Percentiles rank a stretch among this genome's conserved stretches.
Evolutionary conservation across 2,113 vertebrate species (phyloP).

Genomic region (Pristiophorus japonicus): DNA sequence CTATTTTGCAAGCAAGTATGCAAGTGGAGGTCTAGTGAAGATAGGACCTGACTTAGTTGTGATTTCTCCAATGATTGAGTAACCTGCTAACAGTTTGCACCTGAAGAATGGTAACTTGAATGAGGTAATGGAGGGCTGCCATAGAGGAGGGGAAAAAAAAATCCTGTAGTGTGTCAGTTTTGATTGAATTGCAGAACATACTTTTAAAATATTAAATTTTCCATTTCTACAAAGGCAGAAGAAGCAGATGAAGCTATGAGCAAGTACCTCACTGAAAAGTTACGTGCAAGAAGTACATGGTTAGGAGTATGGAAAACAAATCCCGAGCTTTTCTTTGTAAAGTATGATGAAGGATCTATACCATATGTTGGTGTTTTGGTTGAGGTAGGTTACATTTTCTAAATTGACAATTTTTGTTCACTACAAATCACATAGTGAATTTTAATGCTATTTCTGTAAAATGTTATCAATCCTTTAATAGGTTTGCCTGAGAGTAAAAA

Average conservation of each 20-base stretch:
- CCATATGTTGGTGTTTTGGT: constrained; percentile 52
- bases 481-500: neutral
- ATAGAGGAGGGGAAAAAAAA: neutral
- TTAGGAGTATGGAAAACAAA: constrained; percentile 54
- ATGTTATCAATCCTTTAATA: neutral
- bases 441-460: constrained; percentile 1
- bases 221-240: constrained; percentile 49
- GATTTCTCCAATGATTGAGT: neutral
- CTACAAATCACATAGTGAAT: neutral
- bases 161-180: neutral
- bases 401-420: neutral
- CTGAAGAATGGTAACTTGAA: neutral
- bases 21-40: neutral
- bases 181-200: neutral
- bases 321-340: constrained; percentile 49
- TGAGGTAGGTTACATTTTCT: constrained; percentile 43
- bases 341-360: constrained; percentile 51
- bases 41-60: neutral
- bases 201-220: neutral
- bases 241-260: constrained; percentile 48
- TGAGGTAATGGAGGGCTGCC: constrained; percentile 14
- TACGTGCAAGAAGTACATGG: constrained; percentile 50
- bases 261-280: constrained; percentile 49
- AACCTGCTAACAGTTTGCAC: neutral
- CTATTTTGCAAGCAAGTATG: neutral